Percentiles rank a stretch among this genome's conserved stretches.
Evolutionary conservation across 2,888 invertebrate species (phyloP).

Genomic region (Epsilonema sp.): DNA sequence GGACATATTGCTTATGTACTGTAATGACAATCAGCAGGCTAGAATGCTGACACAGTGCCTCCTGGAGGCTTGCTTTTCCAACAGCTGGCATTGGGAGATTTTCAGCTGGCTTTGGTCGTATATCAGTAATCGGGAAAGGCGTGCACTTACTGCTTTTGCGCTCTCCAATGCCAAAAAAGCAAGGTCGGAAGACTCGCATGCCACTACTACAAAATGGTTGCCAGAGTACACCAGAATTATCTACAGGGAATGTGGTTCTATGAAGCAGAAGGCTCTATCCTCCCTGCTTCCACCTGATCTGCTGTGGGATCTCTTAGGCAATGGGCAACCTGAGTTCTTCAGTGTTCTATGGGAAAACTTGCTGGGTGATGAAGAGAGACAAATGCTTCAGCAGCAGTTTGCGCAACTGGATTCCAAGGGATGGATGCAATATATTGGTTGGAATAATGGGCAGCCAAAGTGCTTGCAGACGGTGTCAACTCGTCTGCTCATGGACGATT

Average conservation of each 20-base stretch:
- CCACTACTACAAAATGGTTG: no score
- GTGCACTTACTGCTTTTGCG: neutral
- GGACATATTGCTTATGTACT: no score
- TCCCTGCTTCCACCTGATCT: neutral
- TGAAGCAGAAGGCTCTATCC: neutral
- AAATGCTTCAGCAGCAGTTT: neutral
- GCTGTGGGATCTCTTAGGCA: neutral
- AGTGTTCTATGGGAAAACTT: neutral
- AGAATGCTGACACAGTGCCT: no score
- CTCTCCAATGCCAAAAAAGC: neutral
- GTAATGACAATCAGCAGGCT: no score
- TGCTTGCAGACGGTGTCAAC: neutral
- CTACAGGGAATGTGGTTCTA: neutral
- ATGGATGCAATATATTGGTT: neutral
- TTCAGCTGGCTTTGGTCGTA: neutral
- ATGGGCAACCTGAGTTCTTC: neutral
- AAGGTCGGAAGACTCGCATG: no score
- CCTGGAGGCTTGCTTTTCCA: neutral
- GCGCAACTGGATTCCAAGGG: neutral
- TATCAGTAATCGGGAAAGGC: neutral
- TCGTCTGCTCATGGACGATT: neutral
- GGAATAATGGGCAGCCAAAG: neutral
- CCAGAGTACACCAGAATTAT: neutral
- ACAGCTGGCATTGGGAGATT: neutral
- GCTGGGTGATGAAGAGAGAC: neutral